phyloP scores from a whole-genome alignment of 2,888 invertebrate genomes.

The Penaeus monodon region DNA sequence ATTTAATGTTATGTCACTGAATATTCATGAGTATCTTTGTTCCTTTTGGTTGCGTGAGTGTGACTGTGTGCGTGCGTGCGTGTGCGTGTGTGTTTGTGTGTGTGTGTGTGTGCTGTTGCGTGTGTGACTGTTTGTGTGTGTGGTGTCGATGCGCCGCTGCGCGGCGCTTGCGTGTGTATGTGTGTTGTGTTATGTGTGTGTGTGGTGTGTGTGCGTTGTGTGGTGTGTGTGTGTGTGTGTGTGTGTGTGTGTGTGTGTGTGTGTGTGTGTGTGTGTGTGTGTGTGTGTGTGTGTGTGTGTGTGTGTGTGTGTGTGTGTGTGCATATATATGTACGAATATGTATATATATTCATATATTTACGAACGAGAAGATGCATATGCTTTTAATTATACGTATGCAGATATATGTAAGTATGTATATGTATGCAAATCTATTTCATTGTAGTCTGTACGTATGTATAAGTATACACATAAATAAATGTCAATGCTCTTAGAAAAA shows the following conservation, averaged over 20 bases:
- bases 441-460: too few relatives aligned
- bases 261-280: conserved; percentile 35
- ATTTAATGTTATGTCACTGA: too few relatives aligned
- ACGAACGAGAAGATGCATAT: too few relatives aligned
- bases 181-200: conserved; percentile 11
- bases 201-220: neutral
- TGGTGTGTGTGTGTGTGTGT: neutral
- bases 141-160: neutral
- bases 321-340: neutral
- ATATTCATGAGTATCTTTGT: neutral
- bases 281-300: conserved; percentile 1
- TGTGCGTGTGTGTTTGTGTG: neutral
- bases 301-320: conserved; percentile 26
- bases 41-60: neutral
- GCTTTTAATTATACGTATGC: too few relatives aligned
- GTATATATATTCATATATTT: neutral
- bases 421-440: too few relatives aligned
- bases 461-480: too few relatives aligned
- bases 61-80: neutral
- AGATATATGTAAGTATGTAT: too few relatives aligned
- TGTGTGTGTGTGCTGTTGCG: neutral
- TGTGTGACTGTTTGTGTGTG: conserved; percentile 6
- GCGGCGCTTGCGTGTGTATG: neutral
- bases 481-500: too few relatives aligned
- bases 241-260: neutral